Conservation (phyloP, 2,888 invertebrate species). For the Mimas tiliae region DNA sequence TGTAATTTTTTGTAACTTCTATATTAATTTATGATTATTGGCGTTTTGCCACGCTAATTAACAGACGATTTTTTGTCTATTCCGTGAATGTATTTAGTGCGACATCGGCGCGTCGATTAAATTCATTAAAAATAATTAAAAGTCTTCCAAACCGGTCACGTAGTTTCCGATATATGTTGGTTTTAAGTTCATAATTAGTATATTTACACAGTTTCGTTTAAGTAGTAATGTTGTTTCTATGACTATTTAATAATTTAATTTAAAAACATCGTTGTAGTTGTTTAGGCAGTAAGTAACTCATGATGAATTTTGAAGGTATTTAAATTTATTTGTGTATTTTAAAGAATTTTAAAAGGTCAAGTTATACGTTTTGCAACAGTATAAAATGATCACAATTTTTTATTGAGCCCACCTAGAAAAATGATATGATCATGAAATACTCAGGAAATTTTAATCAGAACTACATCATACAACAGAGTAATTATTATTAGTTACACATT, state of each 20-base stretch:
- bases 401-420: no score
- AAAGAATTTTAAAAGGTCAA: no score
- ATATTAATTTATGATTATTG: background rate
- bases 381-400: no score
- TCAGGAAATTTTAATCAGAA: no score
- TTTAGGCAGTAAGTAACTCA: no score
- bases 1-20: background rate
- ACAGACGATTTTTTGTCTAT: conserved; percentile 4
- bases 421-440: no score
- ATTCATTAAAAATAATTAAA: conserved; percentile 13
- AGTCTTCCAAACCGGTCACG: background rate
- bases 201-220: background rate
- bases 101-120: conserved; percentile 15
- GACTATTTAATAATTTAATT: background rate
- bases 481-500: no score
- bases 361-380: no score
- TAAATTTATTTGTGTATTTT: no score
- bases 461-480: no score
- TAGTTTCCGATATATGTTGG: background rate
- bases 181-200: background rate
- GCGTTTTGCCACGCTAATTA: conserved; percentile 5
- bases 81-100: background rate
- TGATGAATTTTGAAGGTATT: no score
- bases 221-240: background rate
- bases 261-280: no score